Base-by-base conservation (phyloP, 1,140 invertebrate species). In the Zaprionus tsacasi region DNA sequence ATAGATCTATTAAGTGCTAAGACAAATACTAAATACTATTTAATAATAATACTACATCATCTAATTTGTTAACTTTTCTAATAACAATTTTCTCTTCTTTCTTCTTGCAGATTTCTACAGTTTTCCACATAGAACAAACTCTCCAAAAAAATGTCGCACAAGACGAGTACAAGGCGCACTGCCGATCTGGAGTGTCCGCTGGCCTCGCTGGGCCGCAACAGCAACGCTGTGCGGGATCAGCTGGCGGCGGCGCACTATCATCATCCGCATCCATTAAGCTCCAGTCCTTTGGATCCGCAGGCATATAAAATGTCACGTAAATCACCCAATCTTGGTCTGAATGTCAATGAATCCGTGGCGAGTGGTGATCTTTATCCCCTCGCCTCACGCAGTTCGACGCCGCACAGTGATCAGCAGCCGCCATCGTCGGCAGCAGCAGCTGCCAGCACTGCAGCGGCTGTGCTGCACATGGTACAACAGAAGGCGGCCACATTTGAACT, bases 181-280 rank as follows among this genome's bases (percentile, higher is more conserved):
- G 77, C 78, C 48, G 88, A 85, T 38, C 72, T 89, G 76, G 94
- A 94, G 67, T 95, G 94, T 79, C 94, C 94, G 56, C 82, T 95
- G 69, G 94, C 94, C 17, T 94, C 94, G 43, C 85, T 95, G 66
- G 94, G 94, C 10, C 92, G 94, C 40, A 92, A 93, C 45, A 93
- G 93, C 67, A 94, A 93, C 55, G 92, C 92, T 4, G 91, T 92
- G 33, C 69, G 91, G 15, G 91, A 93, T 64, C 85, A 87, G 25
- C 50, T 87, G 21, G 78, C 78, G 40, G 70, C 76, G 21, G 71
- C 79, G n/a, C 82, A 91, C 58, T 88, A 92, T 52, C 92, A 92
- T 64, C 93, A 93, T 69, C 85, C 85, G 66, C 92, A 93, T 83
- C 93, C 93, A 0, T 70, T 93, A 13, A 93, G 93, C 73, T 93